Base-by-base conservation (phyloP, 2,888 invertebrate species). In the Drosophila recens region DNA sequence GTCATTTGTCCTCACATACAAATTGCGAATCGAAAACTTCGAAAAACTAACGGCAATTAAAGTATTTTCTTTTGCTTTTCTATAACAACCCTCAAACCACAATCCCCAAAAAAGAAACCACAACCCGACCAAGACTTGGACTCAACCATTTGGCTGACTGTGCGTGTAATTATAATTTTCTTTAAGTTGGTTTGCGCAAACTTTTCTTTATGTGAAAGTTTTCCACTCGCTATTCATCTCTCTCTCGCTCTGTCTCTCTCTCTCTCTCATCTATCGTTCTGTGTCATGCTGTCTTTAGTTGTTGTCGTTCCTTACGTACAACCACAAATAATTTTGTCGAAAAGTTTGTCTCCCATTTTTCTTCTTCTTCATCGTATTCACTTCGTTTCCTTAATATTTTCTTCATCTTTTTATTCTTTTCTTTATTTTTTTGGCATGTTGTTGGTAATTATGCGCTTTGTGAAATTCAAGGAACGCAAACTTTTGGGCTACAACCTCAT, bases 111-210 rank as follows among this genome's bases (percentile, higher is more conserved):
- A 45, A 23, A 23, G 15, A 17, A 62, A 20, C 57, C 56, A 46
- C 63, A 71, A 53, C 67, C 66, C 71, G 56, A 59, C 45, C 59
- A 43, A 36, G 76, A 79, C 78, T 40, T 48, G 56, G 56, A 64
- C 57, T 56, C 46, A 68, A 72, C 46, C 69, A 79, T 86, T 86
- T 85, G 87, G 85, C 85, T 85, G 87, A 85, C 85, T 85, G 87
- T 85, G 86, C 87, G 87, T 86, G 87, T 86, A 87, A 86, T 87
- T 86, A 86, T 87, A 83, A 86, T 85, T 87, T 86, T 87, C 84
- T 78, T 80, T 87, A 85, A 85, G 84, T 85, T 82, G 86, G 86
- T 85, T 85, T 86, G 84, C 79, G 53, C 80, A 79, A 85, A 85
- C 82, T 86, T 85, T 86, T 79, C 84, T 85, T 85, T 86, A 84